Base-by-base conservation (phyloP, 2,113 vertebrate species). In the Puntigrus tetrazona region DNA sequence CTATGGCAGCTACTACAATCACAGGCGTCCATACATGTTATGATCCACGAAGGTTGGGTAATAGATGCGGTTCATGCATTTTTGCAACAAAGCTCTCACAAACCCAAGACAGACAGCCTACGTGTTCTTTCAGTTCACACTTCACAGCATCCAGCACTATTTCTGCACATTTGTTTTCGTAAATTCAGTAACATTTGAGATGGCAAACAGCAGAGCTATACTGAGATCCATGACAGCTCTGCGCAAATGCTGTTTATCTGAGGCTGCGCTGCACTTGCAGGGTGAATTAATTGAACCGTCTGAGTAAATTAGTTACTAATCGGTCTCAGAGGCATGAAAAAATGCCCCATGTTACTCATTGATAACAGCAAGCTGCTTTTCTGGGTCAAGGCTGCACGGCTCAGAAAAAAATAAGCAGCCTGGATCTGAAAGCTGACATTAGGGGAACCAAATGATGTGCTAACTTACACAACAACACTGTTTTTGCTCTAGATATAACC, bases 231-330 rank as follows among this genome's bases (percentile, higher is more conserved):
- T n/a, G 22, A 78, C 75, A 7, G 55, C 38, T 73, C n/a, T 41
- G 76, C 13, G 2, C 76, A 78, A 61, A 25, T 38, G 52, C 59
- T 76, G 47, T 65, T 80, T 50, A n/a, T 43, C 18, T 45, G 57
- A 61, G 25, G n/a, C 57, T 27, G 77, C 0, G n/a, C 16, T 78
- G 52, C 22, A 16, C 76, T 69, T 10, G 27, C 61, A 36, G 20
- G 41, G 43, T 77, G 57, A 74, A 75, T 65, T 34, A 70, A 52
- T 41, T 67, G 50, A 61, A 78, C 55, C 36, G 2, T 84, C 20
- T 59, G 52, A 69, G 77, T 83, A 36, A 79, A 83, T 83, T 47
- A 67, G 75, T 79, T 47, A 83, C 75, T 78, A 43, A 86, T 63
- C 77, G 29, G 36, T 38, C 63, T 82, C 76, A 29, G 36, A 61